Percentiles rank a stretch among this genome's conserved stretches.
Conservation (phyloP, 2,888 invertebrate genomes). For the Aleiodes alternator region DNA sequence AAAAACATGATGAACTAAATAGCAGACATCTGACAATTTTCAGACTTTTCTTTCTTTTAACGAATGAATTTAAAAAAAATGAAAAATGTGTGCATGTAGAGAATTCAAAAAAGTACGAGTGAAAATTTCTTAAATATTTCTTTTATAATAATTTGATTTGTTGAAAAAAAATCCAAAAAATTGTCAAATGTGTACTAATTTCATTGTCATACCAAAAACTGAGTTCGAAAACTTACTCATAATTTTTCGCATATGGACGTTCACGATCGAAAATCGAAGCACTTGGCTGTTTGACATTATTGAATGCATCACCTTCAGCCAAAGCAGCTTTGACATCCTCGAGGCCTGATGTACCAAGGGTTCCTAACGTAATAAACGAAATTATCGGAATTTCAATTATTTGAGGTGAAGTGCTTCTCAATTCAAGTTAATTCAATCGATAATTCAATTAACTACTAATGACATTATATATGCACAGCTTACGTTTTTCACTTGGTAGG, state of each 20-base stretch:
- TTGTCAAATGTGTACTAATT: too few relatives aligned
- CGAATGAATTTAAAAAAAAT: too few relatives aligned
- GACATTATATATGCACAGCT: slow-evolving; percentile 34
- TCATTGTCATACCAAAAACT: too few relatives aligned
- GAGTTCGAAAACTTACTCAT: slow-evolving; percentile 63
- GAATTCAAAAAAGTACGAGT: too few relatives aligned
- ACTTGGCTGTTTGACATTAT: slow-evolving; percentile 56
- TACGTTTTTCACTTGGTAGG: slow-evolving; percentile 65
- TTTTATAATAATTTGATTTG: too few relatives aligned
- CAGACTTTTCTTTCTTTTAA: too few relatives aligned
- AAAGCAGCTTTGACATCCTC: slow-evolving; percentile 63
- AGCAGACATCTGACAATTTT: too few relatives aligned
- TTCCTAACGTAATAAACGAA: slow-evolving; percentile 57
- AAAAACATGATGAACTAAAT: too few relatives aligned
- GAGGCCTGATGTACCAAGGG: slow-evolving; percentile 65
- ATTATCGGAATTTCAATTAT: slow-evolving; percentile 18
- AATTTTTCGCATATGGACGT: slow-evolving; percentile 61
- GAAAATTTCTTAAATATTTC: too few relatives aligned
- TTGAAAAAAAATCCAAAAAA: too few relatives aligned
- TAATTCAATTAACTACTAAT: not conserved
- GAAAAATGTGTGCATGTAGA: too few relatives aligned
- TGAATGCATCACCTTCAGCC: slow-evolving; percentile 59
- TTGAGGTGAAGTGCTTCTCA: not conserved
- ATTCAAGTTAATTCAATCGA: not conserved
- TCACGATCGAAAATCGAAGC: slow-evolving; percentile 60